Base-by-base conservation (phyloP, 2,888 invertebrate species). In the Fissipunctia ypsillon region DNA sequence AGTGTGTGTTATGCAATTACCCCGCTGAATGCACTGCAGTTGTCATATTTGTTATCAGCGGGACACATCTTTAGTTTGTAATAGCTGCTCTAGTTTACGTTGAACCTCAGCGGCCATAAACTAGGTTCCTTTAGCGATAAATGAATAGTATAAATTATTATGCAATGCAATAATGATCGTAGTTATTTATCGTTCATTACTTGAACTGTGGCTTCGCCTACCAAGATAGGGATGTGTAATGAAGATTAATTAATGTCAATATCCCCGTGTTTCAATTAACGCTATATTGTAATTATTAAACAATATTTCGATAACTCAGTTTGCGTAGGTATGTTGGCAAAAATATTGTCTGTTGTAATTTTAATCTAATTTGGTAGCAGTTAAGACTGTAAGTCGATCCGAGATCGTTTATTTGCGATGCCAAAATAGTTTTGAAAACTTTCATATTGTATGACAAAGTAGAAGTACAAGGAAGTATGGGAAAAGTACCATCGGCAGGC, bases 131-230 rank as follows among this genome's bases (percentile, higher is more conserved):
- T 31, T 31, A 6, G 16, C 5, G 9, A 61, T 76, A 63, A 59
- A 48, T 41, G 3, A 41, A 25, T 41, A 25, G n/a, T 50, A 22
- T 16, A 14, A 54, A 41, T 38, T 35, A 50, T 71, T 71, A 78
- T 22, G 38, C 14, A 72, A 78, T 22, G 38, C 14, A 72, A 57
- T 25, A 54, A 38, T 0, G 3, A 31, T 54, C 10, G 16, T 41
- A 1, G n/a, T 77, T 66, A 65, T 57, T 48, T 50, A 73, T 38
- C 35, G 54, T 10, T 67, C 38, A 38, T 59, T 66, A 19, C 22
- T 76, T 77, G 70, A 83, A 71, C 82, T 82, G 0, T 80, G 69
- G 50, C 69, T 52, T 69, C 2, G 14, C 57, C 60, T 35, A 68
- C 52, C 57, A 14, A 69, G 83, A 83, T 82, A 76, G 69, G 50